Percentiles rank a stretch among this genome's conserved stretches.
Evolutionary conservation across 2,888 invertebrate genomes (phyloP).

Genomic region (Griposia aprilina): DNA sequence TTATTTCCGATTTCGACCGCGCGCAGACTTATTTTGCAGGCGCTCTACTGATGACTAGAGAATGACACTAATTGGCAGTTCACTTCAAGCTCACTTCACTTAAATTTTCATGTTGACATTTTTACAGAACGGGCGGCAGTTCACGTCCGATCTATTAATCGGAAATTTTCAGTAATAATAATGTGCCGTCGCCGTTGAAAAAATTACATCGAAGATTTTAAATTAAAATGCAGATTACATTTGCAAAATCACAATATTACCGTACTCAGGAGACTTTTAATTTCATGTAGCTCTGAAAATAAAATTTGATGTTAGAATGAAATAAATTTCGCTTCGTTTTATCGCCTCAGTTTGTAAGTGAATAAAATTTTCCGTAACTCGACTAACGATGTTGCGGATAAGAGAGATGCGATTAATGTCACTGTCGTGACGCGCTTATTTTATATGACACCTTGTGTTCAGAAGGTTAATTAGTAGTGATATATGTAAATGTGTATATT

Average conservation of each 20-base stretch:
- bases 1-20: too few species aligned
- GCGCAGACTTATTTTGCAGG: too few species aligned
- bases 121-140: too few species aligned
- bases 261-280: neutral
- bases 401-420: conserved; percentile 44
- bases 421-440: conserved; percentile 42
- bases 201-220: neutral
- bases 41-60: too few species aligned
- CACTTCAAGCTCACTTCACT: too few species aligned
- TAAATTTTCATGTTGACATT: too few species aligned
- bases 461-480: neutral
- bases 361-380: conserved; percentile 40
- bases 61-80: too few species aligned
- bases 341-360: conserved; percentile 12
- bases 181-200: neutral
- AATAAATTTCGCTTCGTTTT: conserved; percentile 11
- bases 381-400: conserved; percentile 34
- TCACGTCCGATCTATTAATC: neutral
- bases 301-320: neutral
- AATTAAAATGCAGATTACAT: conserved; percentile 1
- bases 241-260: conserved; percentile 13
- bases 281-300: conserved; percentile 18
- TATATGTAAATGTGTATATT: conserved; percentile 7
- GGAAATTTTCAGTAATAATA: neutral
- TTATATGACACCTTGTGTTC: conserved; percentile 25